These are phyloP conservation scores for Porites evermanni DNA, from an alignment of 92 coral and sea anemone genomes.

Conservation along the genomic window DNA sequence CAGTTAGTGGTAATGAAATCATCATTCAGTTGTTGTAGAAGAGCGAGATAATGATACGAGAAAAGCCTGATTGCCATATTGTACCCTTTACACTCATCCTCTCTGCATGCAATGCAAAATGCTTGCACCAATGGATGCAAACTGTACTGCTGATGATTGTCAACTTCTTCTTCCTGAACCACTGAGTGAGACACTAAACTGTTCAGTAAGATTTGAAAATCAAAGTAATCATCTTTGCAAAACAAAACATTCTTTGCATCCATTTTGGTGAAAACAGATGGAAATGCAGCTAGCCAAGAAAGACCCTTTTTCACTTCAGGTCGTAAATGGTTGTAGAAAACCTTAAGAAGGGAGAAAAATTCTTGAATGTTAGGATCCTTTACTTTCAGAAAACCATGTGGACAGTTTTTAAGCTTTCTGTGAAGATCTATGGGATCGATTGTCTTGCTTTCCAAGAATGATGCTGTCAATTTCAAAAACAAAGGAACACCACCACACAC, in stretches of 20 bases:
- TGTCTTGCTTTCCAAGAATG: constrained; percentile 38
- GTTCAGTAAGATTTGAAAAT: constrained; percentile 13
- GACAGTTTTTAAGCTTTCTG: constrained; percentile 27
- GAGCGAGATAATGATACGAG: constrained; percentile 46
- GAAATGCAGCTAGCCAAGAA: constrained; percentile 70
- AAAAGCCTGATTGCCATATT: constrained; percentile 61
- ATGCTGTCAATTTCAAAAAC: constrained; percentile 67
- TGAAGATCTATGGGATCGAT: constrained; percentile 28
- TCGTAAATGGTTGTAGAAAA: constrained; percentile 59
- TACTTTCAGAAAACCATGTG: constrained; percentile 13
- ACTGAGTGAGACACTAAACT: constrained; percentile 58
- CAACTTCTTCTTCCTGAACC: constrained; percentile 56
- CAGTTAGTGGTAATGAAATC: constrained; percentile 66
- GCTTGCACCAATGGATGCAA: constrained; percentile 80
- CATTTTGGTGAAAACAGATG: constrained; percentile 54
- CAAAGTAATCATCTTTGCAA: not conserved
- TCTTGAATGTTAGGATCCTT: constrained; percentile 2
- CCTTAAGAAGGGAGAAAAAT: constrained; percentile 11
- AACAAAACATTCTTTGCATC: constrained; percentile 62
- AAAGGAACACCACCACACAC: constrained; percentile 77
- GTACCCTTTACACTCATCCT: constrained; percentile 45
- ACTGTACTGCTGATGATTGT: constrained; percentile 45
- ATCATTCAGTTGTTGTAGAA: constrained; percentile 50
- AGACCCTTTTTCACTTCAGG: constrained; percentile 54
- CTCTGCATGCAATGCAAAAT: constrained; percentile 52